Evolutionary conservation across 2,113 vertebrate genomes (phyloP).

Genomic region (Nipponia nippon): DNA sequence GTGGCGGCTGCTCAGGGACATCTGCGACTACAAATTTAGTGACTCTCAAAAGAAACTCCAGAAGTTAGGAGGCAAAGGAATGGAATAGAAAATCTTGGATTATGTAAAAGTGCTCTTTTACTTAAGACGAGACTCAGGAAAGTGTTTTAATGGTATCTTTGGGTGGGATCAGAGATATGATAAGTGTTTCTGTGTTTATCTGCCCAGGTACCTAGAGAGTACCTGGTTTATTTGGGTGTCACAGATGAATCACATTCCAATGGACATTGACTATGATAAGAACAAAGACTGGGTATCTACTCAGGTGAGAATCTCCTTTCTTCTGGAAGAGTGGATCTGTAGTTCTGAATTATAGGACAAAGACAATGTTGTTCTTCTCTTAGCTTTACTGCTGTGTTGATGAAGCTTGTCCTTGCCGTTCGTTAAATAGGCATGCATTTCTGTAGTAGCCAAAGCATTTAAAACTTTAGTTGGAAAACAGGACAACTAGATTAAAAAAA

Average conservation of each 20-base stretch:
- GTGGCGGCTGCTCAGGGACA: not conserved
- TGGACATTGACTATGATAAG: slow-evolving; percentile 75
- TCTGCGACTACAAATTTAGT: not conserved
- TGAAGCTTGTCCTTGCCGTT: not conserved
- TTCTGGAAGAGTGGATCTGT: not conserved
- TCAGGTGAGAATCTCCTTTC: slow-evolving; percentile 68
- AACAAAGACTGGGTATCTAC: slow-evolving; percentile 79
- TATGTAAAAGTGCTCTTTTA: not conserved
- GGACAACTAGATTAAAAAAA: not conserved
- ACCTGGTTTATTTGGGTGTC: slow-evolving; percentile 77
- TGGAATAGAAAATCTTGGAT: not conserved
- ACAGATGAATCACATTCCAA: slow-evolving; percentile 72
- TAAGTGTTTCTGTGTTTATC: not conserved
- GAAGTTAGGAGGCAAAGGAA: not conserved
- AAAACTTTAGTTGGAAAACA: not conserved
- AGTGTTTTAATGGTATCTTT: not conserved
- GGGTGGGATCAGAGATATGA: not conserved
- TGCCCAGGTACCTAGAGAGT: slow-evolving; percentile 65
- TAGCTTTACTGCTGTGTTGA: not conserved
- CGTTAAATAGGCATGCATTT: not conserved
- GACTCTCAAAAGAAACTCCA: not conserved
- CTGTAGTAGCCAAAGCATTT: not conserved
- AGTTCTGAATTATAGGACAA: not conserved
- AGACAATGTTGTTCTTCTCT: fast-evolving
- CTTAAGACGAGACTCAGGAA: not conserved